A percentile compares a stretch with the other conserved stretches of the same genome.
Evolutionary conservation across 2,113 vertebrate genomes (phyloP).

Genomic region (Danionella cerebrum): DNA sequence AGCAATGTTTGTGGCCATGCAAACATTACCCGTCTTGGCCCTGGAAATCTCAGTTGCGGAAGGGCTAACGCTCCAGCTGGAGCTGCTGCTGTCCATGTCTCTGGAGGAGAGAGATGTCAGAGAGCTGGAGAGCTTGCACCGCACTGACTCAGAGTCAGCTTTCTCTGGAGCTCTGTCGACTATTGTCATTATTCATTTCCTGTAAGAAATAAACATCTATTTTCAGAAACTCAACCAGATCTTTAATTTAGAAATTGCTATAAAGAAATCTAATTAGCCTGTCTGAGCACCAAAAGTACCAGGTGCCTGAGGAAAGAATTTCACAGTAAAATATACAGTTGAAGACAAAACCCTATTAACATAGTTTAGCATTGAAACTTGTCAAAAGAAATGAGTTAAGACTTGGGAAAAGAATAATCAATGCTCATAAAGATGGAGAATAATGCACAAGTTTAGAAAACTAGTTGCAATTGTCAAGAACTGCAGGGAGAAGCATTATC

Average conservation of each 20-base stretch:
- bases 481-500: too few species aligned
- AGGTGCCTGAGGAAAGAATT: not conserved
- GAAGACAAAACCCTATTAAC: too few species aligned
- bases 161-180: constrained; percentile 89
- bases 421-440: too few species aligned
- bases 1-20: constrained; percentile 77
- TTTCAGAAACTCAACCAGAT: not conserved
- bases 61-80: constrained; percentile 75
- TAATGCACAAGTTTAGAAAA: too few species aligned
- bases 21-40: constrained; percentile 71
- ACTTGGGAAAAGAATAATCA: too few species aligned
- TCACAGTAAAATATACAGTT: too few species aligned
- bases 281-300: not conserved
- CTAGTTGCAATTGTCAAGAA: too few species aligned
- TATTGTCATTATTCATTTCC: constrained; percentile 97
- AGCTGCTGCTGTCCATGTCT: constrained; percentile 83
- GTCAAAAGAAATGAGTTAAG: too few species aligned
- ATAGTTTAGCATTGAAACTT: too few species aligned
- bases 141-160: constrained; percentile 80
- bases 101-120: constrained; percentile 72
- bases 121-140: constrained; percentile 71
- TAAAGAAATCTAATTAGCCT: not conserved
- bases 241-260: not conserved
- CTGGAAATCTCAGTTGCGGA: constrained; percentile 71
- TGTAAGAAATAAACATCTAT: constrained; percentile 45